Evolutionary conservation across 1,140 invertebrate species (phyloP).

Genomic region (Macrobrachium rosenbergii): DNA sequence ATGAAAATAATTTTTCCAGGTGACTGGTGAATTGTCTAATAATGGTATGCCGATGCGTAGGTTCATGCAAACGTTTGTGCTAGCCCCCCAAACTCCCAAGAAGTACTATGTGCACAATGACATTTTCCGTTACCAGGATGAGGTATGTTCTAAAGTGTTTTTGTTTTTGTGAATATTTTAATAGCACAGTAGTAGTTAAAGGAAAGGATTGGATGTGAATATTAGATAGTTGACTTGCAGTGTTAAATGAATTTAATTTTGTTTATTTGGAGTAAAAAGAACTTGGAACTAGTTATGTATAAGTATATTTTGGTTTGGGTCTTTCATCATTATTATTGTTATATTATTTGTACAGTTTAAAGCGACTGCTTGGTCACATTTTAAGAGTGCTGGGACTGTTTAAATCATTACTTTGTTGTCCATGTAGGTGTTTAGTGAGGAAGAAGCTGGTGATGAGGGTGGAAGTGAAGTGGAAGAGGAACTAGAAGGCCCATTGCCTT

Average conservation of each 20-base stretch:
- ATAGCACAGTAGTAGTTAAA: not conserved
- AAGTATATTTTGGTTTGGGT: too few relatives aligned
- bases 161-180: not conserved
- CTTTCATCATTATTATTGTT: too few relatives aligned
- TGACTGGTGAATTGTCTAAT: slow-evolving; percentile 96
- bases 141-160: slow-evolving; percentile 23
- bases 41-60: slow-evolving; percentile 95
- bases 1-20: slow-evolving; percentile 71
- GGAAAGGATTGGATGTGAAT: not conserved
- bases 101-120: slow-evolving; percentile 99
- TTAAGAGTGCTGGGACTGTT: too few relatives aligned
- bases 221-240: too few relatives aligned
- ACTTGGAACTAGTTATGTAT: too few relatives aligned
- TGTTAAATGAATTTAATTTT: too few relatives aligned
- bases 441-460: slow-evolving; percentile 44
- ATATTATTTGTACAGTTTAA: too few relatives aligned
- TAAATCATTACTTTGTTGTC: not conserved
- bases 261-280: too few relatives aligned
- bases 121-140: slow-evolving; percentile 96
- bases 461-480: slow-evolving; percentile 53
- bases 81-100: slow-evolving; percentile 93
- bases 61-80: slow-evolving; percentile 97
- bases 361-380: too few relatives aligned
- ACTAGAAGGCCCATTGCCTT: slow-evolving; percentile 47
- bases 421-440: slow-evolving; percentile 41